Percentiles rank a stretch among this genome's conserved stretches.
Evolutionary conservation across 2,113 vertebrate genomes (phyloP).

Genomic region (Anguilla japonica): DNA sequence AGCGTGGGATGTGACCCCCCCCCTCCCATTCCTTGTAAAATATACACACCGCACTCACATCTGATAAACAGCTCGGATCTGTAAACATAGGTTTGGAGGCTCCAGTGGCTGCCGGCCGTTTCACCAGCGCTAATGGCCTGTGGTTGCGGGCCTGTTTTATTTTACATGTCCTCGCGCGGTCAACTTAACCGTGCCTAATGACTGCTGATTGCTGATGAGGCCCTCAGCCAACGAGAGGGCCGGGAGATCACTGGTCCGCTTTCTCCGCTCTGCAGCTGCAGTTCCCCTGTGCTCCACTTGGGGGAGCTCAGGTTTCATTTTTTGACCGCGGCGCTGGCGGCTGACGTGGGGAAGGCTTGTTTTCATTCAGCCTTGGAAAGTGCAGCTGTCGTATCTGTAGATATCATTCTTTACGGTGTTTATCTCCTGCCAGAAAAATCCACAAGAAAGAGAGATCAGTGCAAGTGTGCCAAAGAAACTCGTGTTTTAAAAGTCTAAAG

Average conservation of each 20-base stretch:
- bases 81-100: not conserved
- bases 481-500: too few relatives aligned
- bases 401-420: not conserved
- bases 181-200: not conserved
- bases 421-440: not conserved
- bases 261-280: not conserved
- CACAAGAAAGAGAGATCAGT: not conserved
- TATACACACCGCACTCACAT: not conserved
- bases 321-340: not conserved
- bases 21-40: not conserved
- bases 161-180: not conserved
- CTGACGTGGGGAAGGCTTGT: not conserved
- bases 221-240: not conserved
- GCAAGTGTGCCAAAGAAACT: too few relatives aligned
- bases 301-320: constrained; percentile 23
- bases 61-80: not conserved
- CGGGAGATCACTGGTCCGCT: not conserved
- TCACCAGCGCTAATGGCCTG: not conserved
- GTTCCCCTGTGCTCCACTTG: constrained; percentile 11
- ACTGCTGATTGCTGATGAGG: not conserved
- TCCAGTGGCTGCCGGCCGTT: not conserved
- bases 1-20: not conserved
- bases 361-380: not conserved
- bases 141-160: not conserved
- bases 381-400: not conserved